Conservation (phyloP, 2,113 vertebrate genomes). For the Mirza zaza region DNA sequence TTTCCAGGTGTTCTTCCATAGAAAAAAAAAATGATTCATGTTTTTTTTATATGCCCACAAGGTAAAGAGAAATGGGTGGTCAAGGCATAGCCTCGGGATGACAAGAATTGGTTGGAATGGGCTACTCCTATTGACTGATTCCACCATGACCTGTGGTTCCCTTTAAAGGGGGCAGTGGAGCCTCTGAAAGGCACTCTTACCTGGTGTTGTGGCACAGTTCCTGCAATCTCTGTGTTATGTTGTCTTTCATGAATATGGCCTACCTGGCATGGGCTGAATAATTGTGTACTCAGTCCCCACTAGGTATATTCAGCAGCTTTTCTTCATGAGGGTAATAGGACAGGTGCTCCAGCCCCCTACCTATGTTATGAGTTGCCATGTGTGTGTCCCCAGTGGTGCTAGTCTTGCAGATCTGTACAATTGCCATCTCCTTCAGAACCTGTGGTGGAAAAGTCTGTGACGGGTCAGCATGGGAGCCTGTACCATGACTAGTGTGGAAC, state of each 20-base stretch:
- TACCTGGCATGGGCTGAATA: neutral
- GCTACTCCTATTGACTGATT: neutral
- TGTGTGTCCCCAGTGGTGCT: no score
- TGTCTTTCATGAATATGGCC: neutral
- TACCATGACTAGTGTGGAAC: no score
- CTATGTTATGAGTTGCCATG: neutral
- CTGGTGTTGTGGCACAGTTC: neutral
- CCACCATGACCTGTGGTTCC: neutral
- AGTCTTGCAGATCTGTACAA: no score
- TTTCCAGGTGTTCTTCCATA: neutral
- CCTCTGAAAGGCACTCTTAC: neutral
- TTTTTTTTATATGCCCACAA: neutral
- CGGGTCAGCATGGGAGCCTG: neutral
- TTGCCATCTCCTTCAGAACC: no score
- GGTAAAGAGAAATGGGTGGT: neutral
- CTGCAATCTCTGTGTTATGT: neutral
- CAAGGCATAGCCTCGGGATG: neutral
- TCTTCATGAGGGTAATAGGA: neutral
- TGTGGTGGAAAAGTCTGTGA: no score
- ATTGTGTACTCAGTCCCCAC: no score
- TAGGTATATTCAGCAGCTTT: neutral
- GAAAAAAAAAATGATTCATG: neutral
- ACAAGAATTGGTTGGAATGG: neutral
- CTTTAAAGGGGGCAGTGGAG: conserved; percentile 22
- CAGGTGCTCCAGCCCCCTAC: neutral